Percentiles rank a stretch among this genome's conserved stretches.
phyloP scores from a whole-genome alignment of 2,888 invertebrate species.

The Furcula furcula region DNA sequence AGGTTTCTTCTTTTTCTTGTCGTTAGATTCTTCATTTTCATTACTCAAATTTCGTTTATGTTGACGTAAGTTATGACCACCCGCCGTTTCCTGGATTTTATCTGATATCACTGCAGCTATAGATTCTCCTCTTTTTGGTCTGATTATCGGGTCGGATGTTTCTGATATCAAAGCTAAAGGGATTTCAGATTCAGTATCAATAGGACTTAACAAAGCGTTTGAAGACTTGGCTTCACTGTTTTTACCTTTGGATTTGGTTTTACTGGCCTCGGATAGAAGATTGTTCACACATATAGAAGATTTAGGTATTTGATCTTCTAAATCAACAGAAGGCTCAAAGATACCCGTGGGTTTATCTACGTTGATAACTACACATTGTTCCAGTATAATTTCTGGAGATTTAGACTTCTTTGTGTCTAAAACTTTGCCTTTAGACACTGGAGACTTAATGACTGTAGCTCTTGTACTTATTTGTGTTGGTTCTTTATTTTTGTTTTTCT shows the following conservation, averaged over 20 bases:
- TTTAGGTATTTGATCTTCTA: conserved; percentile 85
- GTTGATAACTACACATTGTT: conserved; percentile 60
- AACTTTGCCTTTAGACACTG: conserved; percentile 75
- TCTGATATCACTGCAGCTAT: conserved; percentile 75
- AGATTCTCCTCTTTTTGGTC: conserved; percentile 71
- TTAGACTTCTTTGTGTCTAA: conserved; percentile 72
- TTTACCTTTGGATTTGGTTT: conserved; percentile 58
- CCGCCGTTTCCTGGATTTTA: conserved; percentile 69
- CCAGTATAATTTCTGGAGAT: conserved; percentile 41
- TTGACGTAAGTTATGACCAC: conserved; percentile 72
- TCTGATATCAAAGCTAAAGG: conserved; percentile 66
- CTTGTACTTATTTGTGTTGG: conserved; percentile 66
- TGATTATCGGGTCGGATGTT: conserved; percentile 60
- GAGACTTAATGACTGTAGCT: conserved; percentile 82
- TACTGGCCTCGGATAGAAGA: conserved; percentile 59
- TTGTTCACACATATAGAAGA: conserved; percentile 76
- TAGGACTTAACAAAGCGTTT: conserved; percentile 49
- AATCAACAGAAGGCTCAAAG: conserved; percentile 85
- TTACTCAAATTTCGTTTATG: conserved; percentile 65
- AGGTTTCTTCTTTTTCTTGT: conserved; percentile 68
- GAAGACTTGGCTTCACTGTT: conserved; percentile 41
- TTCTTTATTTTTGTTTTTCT: conserved; percentile 62
- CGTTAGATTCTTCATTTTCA: conserved; percentile 61
- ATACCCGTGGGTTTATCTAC: conserved; percentile 84
- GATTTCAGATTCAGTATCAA: conserved; percentile 71